Conservation (phyloP, 2,888 invertebrate species). For the Zygaena filipendulae region DNA sequence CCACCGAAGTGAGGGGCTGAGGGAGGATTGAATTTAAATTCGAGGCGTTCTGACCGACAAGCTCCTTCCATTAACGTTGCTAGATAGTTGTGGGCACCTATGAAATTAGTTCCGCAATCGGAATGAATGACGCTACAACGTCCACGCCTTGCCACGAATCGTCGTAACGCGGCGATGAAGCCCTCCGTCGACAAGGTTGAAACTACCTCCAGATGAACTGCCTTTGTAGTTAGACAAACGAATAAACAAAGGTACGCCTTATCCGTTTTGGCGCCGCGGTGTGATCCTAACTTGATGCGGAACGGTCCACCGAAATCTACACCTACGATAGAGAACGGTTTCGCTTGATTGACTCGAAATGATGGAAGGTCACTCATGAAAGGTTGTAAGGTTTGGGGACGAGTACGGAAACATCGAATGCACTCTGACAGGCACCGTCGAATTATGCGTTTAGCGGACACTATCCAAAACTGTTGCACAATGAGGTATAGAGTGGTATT, state of each 20-base stretch:
- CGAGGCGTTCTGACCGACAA: slow-evolving; percentile 4
- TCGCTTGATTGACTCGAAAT: slow-evolving; percentile 8
- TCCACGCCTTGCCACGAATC: slow-evolving; percentile 4
- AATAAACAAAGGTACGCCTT: slow-evolving; percentile 7
- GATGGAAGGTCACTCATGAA: slow-evolving; percentile 12
- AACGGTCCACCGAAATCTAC: slow-evolving; percentile 12
- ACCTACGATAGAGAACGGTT: slow-evolving; percentile 10
- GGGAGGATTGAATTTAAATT: slow-evolving; percentile 7
- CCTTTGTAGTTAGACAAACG: slow-evolving; percentile 6
- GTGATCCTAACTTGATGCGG: slow-evolving; percentile 7
- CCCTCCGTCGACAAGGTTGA: slow-evolving; percentile 5
- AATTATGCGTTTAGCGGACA: slow-evolving; percentile 11
- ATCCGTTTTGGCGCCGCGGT: slow-evolving; percentile 3
- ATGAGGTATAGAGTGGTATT: slow-evolving; percentile 10
- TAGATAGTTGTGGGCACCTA: slow-evolving; percentile 7
- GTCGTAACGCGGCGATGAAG: slow-evolving; percentile 3
- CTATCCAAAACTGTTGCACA: slow-evolving; percentile 12
- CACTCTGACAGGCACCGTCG: slow-evolving; percentile 8
- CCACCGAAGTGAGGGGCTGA: slow-evolving; percentile 9
- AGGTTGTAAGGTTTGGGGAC: slow-evolving; percentile 9
- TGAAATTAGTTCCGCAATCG: slow-evolving; percentile 10
- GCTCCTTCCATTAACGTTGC: slow-evolving; percentile 5
- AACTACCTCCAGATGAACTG: slow-evolving; percentile 6
- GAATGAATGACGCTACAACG: slow-evolving; percentile 6
- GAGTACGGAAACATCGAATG: slow-evolving; percentile 7